Conservation (phyloP, 37 sponge, comb jelly and placozoan species). For the Bolinopsis microptera region DNA sequence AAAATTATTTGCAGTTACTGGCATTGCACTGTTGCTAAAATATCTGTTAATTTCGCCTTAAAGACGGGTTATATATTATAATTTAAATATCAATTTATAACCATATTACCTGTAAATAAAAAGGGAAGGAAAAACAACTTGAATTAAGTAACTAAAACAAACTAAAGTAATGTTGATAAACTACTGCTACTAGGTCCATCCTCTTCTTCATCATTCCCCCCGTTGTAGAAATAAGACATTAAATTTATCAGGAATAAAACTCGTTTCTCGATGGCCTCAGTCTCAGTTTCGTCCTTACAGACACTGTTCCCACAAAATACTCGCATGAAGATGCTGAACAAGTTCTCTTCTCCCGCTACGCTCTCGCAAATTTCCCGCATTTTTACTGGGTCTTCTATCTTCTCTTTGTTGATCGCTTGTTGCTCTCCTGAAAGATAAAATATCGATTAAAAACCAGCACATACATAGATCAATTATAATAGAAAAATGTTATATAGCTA, state of each 20-base stretch:
- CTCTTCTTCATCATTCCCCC: not conserved
- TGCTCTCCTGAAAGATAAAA: not conserved
- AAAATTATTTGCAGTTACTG: too few relatives aligned
- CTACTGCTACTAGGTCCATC: conserved; percentile 16
- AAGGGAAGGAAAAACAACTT: too few relatives aligned
- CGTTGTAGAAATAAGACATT: conserved; percentile 30
- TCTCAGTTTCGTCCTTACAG: not conserved
- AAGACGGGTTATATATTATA: too few relatives aligned
- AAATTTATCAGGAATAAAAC: conserved; percentile 15
- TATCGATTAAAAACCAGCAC: too few relatives aligned
- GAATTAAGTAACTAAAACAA: not conserved
- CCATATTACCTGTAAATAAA: too few relatives aligned
- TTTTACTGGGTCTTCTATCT: conserved; percentile 14
- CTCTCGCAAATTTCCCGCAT: conserved; percentile 20
- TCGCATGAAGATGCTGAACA: not conserved
- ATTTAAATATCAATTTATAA: too few relatives aligned
- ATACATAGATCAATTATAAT: too few relatives aligned
- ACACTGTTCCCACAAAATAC: conserved; percentile 23
- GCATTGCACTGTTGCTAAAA: too few relatives aligned
- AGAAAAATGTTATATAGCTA: too few relatives aligned
- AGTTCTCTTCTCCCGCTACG: conserved; percentile 42
- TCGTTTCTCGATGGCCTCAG: not conserved
- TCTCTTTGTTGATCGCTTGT: not conserved
- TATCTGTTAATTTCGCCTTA: too few relatives aligned
- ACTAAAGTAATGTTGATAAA: not conserved